phyloP scores from a whole-genome alignment of 2,113 vertebrate genomes.

The Blennius ocellaris region DNA sequence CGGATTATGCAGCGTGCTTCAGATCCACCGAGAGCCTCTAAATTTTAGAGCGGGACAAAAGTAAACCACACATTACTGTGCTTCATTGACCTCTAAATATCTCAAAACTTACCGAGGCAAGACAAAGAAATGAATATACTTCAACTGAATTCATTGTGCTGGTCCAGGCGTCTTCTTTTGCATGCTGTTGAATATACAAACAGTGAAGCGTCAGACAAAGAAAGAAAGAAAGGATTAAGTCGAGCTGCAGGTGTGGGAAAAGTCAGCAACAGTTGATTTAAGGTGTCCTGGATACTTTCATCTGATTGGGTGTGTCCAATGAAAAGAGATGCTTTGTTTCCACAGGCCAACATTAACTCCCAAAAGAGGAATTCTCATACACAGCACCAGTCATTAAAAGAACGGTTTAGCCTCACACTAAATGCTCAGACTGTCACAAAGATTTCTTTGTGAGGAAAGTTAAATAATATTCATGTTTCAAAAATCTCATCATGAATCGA shows the following conservation, averaged over 20 bases:
- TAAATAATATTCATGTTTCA: too few relatives aligned
- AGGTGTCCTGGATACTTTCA: background rate
- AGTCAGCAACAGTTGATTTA: slow-evolving; percentile 14
- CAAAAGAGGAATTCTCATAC: background rate
- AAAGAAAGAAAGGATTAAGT: background rate
- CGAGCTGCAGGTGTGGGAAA: slow-evolving; percentile 45
- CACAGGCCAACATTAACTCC: too few relatives aligned
- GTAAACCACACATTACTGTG: too few relatives aligned
- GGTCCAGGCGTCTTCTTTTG: slow-evolving; percentile 28
- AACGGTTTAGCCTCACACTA: background rate
- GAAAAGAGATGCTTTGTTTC: slow-evolving; percentile 12
- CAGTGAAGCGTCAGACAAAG: slow-evolving; percentile 19
- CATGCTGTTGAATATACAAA: background rate
- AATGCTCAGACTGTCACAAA: background rate
- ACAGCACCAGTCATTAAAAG: background rate
- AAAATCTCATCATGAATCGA: background rate
- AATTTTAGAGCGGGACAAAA: background rate
- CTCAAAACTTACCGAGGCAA: background rate
- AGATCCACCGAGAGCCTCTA: slow-evolving; percentile 8
- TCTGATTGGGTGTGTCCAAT: slow-evolving; percentile 40
- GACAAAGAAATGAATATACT: background rate
- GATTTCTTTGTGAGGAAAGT: too few relatives aligned
- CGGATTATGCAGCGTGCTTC: slow-evolving; percentile 2
- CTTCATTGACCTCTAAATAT: background rate
- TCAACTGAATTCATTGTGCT: background rate